Evolutionary conservation across 2,113 vertebrate species (phyloP).

Genomic region (Silurus asotus): DNA sequence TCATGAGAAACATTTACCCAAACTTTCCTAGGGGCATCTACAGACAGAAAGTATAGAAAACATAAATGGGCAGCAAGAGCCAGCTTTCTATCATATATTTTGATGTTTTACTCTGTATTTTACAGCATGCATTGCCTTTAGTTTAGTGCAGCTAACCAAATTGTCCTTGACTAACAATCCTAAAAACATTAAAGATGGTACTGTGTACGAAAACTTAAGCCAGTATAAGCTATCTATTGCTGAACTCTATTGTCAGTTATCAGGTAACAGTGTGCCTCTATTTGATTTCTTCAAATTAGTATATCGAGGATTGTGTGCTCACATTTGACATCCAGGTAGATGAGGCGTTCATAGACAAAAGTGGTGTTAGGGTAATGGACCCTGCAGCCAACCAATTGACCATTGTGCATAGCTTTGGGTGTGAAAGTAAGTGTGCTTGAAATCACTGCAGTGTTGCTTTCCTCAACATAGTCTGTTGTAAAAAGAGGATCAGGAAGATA

Average conservation of each 20-base stretch:
- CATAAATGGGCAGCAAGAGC: not conserved
- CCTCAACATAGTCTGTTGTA: conserved; percentile 74
- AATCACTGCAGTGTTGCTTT: conserved; percentile 79
- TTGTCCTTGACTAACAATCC: not conserved
- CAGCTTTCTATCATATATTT: not conserved
- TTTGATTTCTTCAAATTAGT: not conserved
- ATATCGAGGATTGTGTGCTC: conserved; percentile 60
- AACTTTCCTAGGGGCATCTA: conserved; percentile 78
- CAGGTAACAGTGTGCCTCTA: not conserved
- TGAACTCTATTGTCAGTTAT: not conserved
- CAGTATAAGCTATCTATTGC: not conserved
- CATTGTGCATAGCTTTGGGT: conserved; percentile 81
- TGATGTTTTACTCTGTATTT: not conserved
- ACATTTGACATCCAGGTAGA: conserved; percentile 87
- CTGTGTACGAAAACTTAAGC: not conserved
- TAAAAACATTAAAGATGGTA: not conserved
- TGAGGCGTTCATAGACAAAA: conserved; percentile 79
- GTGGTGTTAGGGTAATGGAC: conserved; percentile 82
- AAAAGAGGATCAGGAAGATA: conserved; percentile 79
- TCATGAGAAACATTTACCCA: conserved; percentile 84
- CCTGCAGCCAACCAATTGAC: conserved; percentile 83
- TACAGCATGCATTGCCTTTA: not conserved
- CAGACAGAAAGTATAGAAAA: not conserved
- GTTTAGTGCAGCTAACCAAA: not conserved
- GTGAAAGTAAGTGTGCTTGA: conserved; percentile 81